Conservation (phyloP, 2,113 vertebrate genomes). For the Arothron firmamentum region DNA sequence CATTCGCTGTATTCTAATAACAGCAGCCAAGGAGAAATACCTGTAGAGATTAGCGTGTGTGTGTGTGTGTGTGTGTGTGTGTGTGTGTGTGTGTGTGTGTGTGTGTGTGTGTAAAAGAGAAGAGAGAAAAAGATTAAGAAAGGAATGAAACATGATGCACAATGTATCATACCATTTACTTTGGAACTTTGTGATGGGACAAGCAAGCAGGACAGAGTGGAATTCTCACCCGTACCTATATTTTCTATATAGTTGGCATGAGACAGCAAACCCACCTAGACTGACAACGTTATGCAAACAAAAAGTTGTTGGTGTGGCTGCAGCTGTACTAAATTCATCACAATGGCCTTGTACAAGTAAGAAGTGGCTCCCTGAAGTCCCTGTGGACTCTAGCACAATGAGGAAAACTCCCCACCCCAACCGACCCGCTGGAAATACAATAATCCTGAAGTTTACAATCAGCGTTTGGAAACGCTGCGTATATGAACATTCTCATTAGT, state of each 20-base stretch:
- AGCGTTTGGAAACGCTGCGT: conserved; percentile 3
- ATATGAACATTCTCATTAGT: conserved; percentile 62
- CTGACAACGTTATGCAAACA: too few relatives aligned
- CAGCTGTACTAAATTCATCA: too few relatives aligned
- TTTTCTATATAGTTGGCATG: too few relatives aligned
- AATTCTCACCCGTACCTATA: too few relatives aligned
- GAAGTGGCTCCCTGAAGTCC: conserved; percentile 16
- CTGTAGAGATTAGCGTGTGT: conserved; percentile 79
- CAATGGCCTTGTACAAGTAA: neutral
- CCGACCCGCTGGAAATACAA: conserved; percentile 7
- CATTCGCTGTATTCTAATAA: conserved; percentile 81
- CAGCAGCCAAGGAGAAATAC: conserved; percentile 80
- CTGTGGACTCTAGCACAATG: conserved; percentile 18
- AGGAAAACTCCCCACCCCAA: conserved; percentile 5
- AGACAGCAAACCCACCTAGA: too few relatives aligned
- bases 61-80: conserved; percentile 30
- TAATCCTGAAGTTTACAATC: conserved; percentile 6
- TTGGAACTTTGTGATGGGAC: conserved; percentile 63
- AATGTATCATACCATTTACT: conserved; percentile 65
- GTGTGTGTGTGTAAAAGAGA: conserved; percentile 24
- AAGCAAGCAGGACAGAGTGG: conserved; percentile 22
- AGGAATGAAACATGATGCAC: conserved; percentile 59
- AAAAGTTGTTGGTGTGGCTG: too few relatives aligned
- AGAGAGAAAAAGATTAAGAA: conserved; percentile 31
- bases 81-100: conserved; percentile 37